Conservation (phyloP, 2,888 invertebrate genomes). For the Ametastegia equiseti region DNA sequence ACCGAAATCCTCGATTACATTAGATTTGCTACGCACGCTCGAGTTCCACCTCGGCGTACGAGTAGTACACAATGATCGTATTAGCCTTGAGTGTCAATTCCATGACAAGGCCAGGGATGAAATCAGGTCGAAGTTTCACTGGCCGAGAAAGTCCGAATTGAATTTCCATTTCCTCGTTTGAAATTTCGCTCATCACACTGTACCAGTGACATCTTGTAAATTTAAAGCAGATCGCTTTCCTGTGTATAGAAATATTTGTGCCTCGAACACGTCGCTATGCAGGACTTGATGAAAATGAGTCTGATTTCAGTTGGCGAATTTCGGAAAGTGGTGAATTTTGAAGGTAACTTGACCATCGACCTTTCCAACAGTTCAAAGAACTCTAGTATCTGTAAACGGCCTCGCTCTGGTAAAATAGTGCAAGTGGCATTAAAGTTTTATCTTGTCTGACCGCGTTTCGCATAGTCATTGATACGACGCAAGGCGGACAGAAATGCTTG, state of each 20-base stretch:
- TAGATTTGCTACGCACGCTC: constrained; percentile 42
- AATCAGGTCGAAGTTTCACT: constrained; percentile 47
- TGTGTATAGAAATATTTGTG: neutral
- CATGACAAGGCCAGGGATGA: constrained; percentile 39
- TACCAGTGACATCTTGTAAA: neutral
- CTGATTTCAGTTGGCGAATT: neutral
- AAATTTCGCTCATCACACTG: constrained; percentile 52
- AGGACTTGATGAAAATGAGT: no score
- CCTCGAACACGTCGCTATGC: neutral
- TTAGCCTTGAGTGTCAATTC: constrained; percentile 20
- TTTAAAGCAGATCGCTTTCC: constrained; percentile 9
- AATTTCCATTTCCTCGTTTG: constrained; percentile 53
- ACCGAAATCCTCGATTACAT: constrained; percentile 16
- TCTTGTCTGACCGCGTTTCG: constrained; percentile 43
- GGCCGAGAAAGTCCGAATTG: constrained; percentile 55
- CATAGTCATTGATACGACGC: constrained; percentile 30
- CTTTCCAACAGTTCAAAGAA: constrained; percentile 25
- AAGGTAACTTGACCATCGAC: neutral
- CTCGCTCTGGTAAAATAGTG: neutral
- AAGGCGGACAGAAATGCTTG: neutral
- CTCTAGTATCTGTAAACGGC: constrained; percentile 25
- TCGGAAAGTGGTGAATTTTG: neutral
- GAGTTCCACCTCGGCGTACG: neutral
- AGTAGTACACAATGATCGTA: constrained; percentile 36
- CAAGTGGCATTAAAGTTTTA: constrained; percentile 23